phyloP scores from a whole-genome alignment of 1,140 invertebrate species.

The Charaxes varanes region DNA sequence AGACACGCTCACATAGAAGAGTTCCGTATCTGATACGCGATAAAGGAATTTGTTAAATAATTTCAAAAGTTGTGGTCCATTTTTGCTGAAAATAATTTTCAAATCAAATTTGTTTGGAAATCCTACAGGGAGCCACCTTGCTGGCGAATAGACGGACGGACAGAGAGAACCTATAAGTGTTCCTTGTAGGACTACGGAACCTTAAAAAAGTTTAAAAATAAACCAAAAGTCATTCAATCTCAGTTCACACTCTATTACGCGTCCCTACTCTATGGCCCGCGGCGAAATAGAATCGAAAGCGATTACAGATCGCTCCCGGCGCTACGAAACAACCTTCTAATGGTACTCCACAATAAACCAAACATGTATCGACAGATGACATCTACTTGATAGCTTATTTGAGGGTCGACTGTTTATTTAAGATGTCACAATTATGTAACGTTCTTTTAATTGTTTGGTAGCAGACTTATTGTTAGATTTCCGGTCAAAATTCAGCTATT shows the following conservation, averaged over 20 bases:
- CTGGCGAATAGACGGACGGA: too few species aligned
- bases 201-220: background rate
- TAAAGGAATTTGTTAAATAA: too few species aligned
- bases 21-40: too few species aligned
- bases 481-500: slow-evolving; percentile 40
- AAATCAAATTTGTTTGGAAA: too few species aligned
- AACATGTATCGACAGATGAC: slow-evolving; percentile 52
- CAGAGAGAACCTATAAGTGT: too few species aligned
- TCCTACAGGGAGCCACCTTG: too few species aligned
- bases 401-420: slow-evolving; percentile 24
- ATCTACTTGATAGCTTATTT: slow-evolving; percentile 28
- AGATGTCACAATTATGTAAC: slow-evolving; percentile 22
- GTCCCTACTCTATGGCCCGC: slow-evolving; percentile 29
- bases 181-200: too few species aligned
- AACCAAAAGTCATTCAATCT: background rate
- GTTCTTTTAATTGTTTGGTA: slow-evolving; percentile 26
- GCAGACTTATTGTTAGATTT: too few species aligned
- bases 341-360: slow-evolving; percentile 40
- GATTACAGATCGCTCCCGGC: slow-evolving; percentile 39
- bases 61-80: too few species aligned
- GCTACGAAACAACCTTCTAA: slow-evolving; percentile 38
- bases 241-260: slow-evolving; percentile 24
- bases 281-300: slow-evolving; percentile 47
- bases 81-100: too few species aligned
- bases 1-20: too few species aligned